Percentiles rank a stretch among this genome's conserved stretches.
phyloP scores from a whole-genome alignment of 2,888 invertebrate species.

The Minunthozetes semirufus region DNA sequence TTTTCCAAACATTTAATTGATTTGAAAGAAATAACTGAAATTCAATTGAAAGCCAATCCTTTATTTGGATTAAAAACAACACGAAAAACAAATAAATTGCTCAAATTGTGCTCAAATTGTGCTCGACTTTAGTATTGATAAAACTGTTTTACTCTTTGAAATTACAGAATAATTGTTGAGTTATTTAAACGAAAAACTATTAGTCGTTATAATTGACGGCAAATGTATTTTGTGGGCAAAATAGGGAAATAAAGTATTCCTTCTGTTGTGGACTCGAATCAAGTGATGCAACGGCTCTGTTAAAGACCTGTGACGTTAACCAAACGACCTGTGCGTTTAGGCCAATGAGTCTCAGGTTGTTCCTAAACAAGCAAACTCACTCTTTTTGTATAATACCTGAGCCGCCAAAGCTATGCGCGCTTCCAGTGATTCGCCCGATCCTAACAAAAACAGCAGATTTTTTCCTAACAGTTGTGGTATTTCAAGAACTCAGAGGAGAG shows the following conservation, averaged over 20 bases:
- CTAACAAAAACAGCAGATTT: not conserved
- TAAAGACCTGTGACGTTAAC: not conserved
- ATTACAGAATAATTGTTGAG: not conserved
- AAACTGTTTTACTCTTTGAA: not conserved
- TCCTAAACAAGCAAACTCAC: not conserved
- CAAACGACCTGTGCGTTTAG: not conserved
- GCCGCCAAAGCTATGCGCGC: not conserved
- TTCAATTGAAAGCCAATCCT: not conserved
- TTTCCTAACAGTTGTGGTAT: conserved; percentile 7
- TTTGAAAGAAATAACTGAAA: not conserved
- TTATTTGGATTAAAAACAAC: not conserved
- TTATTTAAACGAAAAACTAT: not conserved
- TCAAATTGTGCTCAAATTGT: not conserved
- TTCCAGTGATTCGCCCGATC: not conserved
- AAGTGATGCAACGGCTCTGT: conserved; percentile 13
- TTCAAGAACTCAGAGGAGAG: conserved; percentile 14
- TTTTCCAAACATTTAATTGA: not conserved
- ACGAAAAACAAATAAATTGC: not conserved
- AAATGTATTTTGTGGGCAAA: conserved; percentile 2
- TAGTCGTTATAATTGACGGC: not conserved
- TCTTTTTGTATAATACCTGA: not conserved
- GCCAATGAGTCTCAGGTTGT: not conserved
- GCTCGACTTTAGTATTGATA: not conserved
- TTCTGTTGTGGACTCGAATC: not conserved
- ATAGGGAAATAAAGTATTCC: conserved; percentile 17